Percentiles rank a stretch among this genome's conserved stretches.
Conservation (phyloP, 2,797 vertebrate genomes). For the Rhinella marina region DNA sequence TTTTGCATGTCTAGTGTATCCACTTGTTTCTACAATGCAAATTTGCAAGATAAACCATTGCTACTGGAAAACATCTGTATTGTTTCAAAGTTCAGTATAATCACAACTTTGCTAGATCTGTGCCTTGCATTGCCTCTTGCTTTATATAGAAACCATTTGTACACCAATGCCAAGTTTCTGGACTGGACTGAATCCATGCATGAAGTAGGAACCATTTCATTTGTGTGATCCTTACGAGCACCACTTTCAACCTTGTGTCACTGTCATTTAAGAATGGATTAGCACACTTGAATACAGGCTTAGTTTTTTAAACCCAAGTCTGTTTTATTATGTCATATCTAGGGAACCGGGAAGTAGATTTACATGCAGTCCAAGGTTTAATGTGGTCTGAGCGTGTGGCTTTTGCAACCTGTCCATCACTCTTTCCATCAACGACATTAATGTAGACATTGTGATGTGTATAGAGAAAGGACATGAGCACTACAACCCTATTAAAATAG, state of each 20-base stretch:
- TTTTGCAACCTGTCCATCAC: not conserved
- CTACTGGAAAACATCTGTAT: slow-evolving; percentile 23
- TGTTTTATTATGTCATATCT: not conserved
- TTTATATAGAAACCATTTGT: slow-evolving; percentile 3
- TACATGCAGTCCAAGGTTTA: not conserved
- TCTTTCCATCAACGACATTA: not conserved
- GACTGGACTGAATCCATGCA: slow-evolving; percentile 10
- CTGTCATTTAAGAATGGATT: not conserved
- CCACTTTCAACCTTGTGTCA: not conserved
- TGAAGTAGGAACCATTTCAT: not conserved
- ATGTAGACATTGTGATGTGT: not conserved
- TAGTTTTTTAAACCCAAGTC: not conserved
- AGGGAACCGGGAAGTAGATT: not conserved
- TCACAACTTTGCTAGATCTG: not conserved
- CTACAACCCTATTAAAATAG: not conserved
- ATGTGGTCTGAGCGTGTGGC: not conserved
- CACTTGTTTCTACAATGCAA: not conserved
- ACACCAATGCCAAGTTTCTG: not conserved
- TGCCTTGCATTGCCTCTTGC: not conserved
- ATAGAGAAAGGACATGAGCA: not conserved
- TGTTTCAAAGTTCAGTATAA: not conserved
- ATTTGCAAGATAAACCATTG: not conserved
- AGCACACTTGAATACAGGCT: slow-evolving; percentile 1
- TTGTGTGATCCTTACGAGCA: not conserved
- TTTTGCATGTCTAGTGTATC: not conserved